Base-by-base conservation (phyloP, 2,113 vertebrate species). In the Eptatretus burgeri region DNA sequence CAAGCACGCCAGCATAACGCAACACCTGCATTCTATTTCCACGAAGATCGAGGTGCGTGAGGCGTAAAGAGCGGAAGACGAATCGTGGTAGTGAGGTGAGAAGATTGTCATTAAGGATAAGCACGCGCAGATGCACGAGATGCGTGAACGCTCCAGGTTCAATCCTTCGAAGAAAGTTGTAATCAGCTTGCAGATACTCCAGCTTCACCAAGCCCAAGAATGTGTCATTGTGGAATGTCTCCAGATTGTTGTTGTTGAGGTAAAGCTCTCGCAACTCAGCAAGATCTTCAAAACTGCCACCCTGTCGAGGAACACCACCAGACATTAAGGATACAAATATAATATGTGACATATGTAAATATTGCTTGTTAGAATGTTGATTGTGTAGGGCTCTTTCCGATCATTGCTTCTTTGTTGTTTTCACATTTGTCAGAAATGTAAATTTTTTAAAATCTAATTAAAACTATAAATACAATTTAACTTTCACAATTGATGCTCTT, bases 101-200 rank as follows among this genome's bases (percentile, higher is more conserved):
- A 64, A 98, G 80, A 74, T 98, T 98, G 73, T 98, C 91, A n/a
- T 98, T 98, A 12, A 98, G 78, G 66, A 98, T 96, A 69, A 98
- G 72, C 64, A 98, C 89, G 73, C 95, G 95, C 56, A 98, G 83
- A 69, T 91, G 94, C 69, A 93, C 88, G 27, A 98, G 78, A 51
- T 86, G 84, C 72, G 84, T 85, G 73, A 98, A 93, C 11, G 91
- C 81, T 1, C 87, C 86, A 0, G 84, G 77, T 70, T 98, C 91
- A 0, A 98, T 87, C 68, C 79, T 70, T n/a, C 82, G 87, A 74
- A 98, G 93, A 64, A 93, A 95, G 73, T 98, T 98, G 71, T 94
- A 96, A 72, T 98, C 91, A 1, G 86, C 89, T 68, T 98, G 91
- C 66, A 98, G 75, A 74, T 98, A 98, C 72, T 98, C 91, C 70